Evolutionary conservation across 1,140 invertebrate genomes (phyloP).

Genomic region (Anoplolepis gracilipes): DNA sequence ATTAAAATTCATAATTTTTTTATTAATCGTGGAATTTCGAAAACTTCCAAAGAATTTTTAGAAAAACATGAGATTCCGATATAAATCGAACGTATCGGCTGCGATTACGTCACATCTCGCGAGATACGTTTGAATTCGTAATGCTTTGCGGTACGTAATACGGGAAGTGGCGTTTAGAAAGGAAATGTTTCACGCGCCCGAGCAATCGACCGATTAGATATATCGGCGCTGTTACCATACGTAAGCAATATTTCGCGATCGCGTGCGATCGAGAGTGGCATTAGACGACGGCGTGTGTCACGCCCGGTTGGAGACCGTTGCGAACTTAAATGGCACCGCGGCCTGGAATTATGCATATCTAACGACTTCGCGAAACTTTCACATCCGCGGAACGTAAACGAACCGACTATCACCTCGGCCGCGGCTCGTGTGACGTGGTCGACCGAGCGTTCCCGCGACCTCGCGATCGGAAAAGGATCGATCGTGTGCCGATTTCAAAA

Average conservation of each 20-base stretch:
- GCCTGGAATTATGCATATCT: constrained; percentile 75
- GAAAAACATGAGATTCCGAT: neutral
- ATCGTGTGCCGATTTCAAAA: constrained; percentile 38
- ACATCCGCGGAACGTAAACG: constrained; percentile 71
- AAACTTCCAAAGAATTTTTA: neutral
- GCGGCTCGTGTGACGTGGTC: constrained; percentile 64
- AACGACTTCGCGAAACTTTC: constrained; percentile 76
- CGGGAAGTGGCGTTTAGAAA: constrained; percentile 74
- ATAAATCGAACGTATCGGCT: neutral
- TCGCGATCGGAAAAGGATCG: constrained; percentile 62
- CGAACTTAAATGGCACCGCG: constrained; percentile 63
- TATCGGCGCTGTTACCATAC: constrained; percentile 2
- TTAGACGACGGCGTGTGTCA: constrained; percentile 65
- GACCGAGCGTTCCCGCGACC: constrained; percentile 73
- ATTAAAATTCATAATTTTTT: neutral
- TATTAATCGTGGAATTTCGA: neutral
- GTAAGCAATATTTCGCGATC: constrained; percentile 51
- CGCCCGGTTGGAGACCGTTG: constrained; percentile 64
- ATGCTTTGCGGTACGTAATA: constrained; percentile 57
- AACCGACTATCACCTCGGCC: constrained; percentile 30
- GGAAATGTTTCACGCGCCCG: constrained; percentile 63
- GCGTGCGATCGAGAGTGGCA: constrained; percentile 27
- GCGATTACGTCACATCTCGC: constrained; percentile 31
- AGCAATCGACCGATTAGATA: constrained; percentile 37
- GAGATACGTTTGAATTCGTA: constrained; percentile 7